Evolutionary conservation across 2,113 vertebrate genomes (phyloP).

Genomic region (Phylloscopus trochiloides): DNA sequence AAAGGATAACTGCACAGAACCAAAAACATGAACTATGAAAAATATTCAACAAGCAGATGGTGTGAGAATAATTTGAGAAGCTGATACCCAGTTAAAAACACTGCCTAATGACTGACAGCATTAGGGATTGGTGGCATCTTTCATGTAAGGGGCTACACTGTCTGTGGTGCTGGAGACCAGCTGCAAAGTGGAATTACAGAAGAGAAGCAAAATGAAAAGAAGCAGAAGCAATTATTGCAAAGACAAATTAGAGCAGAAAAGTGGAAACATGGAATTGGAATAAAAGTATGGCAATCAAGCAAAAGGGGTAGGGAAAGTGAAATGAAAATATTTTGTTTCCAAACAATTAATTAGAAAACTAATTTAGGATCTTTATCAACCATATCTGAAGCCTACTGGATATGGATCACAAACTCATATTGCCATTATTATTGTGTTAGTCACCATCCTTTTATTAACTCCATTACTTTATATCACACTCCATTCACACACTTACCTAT

Average conservation of each 20-base stretch:
- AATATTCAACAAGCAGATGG: slow-evolving; percentile 65
- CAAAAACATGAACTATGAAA: slow-evolving; percentile 51
- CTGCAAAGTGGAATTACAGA: not conserved
- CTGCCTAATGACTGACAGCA: slow-evolving; percentile 5
- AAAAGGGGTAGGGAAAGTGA: slow-evolving; percentile 12
- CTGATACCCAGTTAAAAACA: slow-evolving; percentile 42
- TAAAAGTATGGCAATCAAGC: slow-evolving; percentile 23
- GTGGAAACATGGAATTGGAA: slow-evolving; percentile 27
- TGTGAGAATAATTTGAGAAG: slow-evolving; percentile 59
- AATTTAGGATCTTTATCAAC: slow-evolving; percentile 53
- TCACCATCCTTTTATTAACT: slow-evolving; percentile 45
- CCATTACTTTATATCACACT: slow-evolving; percentile 32
- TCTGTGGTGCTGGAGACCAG: not conserved
- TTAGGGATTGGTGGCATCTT: not conserved
- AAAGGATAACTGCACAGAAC: slow-evolving; percentile 27
- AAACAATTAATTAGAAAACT: slow-evolving; percentile 64
- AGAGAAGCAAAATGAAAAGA: not conserved
- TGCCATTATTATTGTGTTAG: slow-evolving; percentile 7
- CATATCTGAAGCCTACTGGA: slow-evolving; percentile 33
- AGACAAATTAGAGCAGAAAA: slow-evolving; percentile 34
- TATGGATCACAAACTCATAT: slow-evolving; percentile 52
- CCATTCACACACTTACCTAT: not conserved
- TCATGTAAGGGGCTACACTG: not conserved
- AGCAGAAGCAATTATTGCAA: slow-evolving; percentile 37
- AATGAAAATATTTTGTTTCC: slow-evolving; percentile 70